Conservation (phyloP, 2,797 vertebrate species). For the Pangasius djambal region DNA sequence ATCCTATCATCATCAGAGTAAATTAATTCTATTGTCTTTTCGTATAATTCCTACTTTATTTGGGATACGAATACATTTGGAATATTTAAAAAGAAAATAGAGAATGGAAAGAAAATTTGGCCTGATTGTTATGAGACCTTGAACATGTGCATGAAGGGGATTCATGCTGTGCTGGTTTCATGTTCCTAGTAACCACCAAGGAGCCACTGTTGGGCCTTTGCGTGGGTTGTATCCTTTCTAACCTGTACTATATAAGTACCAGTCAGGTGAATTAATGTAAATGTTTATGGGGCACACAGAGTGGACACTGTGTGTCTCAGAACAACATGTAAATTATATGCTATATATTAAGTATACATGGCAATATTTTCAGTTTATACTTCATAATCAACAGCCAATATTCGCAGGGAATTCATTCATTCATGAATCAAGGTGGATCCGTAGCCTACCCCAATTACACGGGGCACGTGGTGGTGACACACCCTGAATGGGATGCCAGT, state of each 20-base stretch:
- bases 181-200: slow-evolving; percentile 10
- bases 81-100: neutral
- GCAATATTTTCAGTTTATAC: neutral
- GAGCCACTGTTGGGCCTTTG: neutral
- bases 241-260: neutral
- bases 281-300: neutral
- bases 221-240: neutral
- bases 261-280: slow-evolving; percentile 3
- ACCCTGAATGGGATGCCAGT: neutral
- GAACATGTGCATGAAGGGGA: slow-evolving; percentile 25
- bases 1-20: neutral
- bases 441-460: neutral
- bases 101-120: neutral
- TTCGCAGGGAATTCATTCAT: neutral
- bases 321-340: neutral
- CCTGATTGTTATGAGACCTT: slow-evolving; percentile 17
- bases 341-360: neutral
- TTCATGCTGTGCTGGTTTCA: slow-evolving; percentile 23
- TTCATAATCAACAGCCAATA: neutral
- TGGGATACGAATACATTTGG: neutral
- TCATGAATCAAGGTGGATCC: neutral
- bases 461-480: neutral
- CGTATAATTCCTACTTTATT: neutral
- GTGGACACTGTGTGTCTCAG: neutral
- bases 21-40: neutral